Conservation (phyloP, 1,140 invertebrate genomes). For the Tribolium castaneum region DNA sequence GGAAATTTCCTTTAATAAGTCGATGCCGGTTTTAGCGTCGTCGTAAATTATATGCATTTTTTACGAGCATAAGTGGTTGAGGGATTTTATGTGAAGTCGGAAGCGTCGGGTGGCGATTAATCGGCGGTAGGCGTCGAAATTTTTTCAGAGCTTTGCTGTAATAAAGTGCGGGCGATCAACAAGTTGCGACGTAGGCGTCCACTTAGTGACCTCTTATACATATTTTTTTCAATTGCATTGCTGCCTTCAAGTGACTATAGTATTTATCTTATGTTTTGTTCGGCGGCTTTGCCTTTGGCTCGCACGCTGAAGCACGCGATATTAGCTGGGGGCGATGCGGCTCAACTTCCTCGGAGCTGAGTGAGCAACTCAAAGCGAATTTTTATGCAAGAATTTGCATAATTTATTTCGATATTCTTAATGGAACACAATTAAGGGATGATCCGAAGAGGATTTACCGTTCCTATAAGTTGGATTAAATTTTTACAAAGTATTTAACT, state of each 20-base stretch:
- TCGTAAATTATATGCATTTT: slow-evolving; percentile 31
- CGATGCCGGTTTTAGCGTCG: not conserved
- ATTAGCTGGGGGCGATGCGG: slow-evolving; percentile 5
- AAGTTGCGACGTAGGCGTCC: slow-evolving; percentile 16
- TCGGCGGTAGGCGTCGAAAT: slow-evolving; percentile 13
- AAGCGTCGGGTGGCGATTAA: not conserved
- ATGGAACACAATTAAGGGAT: slow-evolving; percentile 20
- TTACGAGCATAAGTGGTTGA: slow-evolving; percentile 19
- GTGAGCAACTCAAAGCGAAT: slow-evolving; percentile 9
- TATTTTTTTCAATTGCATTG: slow-evolving; percentile 25
- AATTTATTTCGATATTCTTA: slow-evolving; percentile 26
- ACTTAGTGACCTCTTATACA: slow-evolving; percentile 13
- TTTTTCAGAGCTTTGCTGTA: not conserved
- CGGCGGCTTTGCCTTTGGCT: not conserved
- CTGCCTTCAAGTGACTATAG: slow-evolving; percentile 2
- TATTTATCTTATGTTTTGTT: slow-evolving; percentile 24
- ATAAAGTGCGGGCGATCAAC: slow-evolving; percentile 17
- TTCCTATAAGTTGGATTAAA: not conserved
- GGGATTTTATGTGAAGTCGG: slow-evolving; percentile 12
- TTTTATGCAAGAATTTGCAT: slow-evolving; percentile 19
- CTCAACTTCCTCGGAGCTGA: slow-evolving; percentile 5
- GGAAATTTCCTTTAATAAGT: slow-evolving; percentile 25
- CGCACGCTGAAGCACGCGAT: slow-evolving; percentile 11
- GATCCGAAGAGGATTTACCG: not conserved
- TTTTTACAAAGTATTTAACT: not conserved